phyloP scores from a whole-genome alignment of 2,888 invertebrate genomes.

The Pedicia rivosa region DNA sequence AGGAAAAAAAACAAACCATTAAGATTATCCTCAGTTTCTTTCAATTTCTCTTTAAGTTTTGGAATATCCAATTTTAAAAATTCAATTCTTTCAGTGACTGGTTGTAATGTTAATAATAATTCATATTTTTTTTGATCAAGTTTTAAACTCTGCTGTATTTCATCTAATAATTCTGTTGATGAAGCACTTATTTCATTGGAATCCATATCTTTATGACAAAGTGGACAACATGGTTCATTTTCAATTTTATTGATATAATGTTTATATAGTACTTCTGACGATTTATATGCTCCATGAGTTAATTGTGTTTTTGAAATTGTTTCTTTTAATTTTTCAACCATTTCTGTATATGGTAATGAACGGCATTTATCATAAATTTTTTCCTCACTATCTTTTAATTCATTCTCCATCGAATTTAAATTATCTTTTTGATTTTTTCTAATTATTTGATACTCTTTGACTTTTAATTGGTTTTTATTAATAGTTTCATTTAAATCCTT shows the following conservation, averaged over 20 bases:
- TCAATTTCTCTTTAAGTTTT: constrained; percentile 37
- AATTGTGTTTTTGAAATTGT: constrained; percentile 53
- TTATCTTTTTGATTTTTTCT: constrained; percentile 43
- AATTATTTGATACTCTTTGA: constrained; percentile 39
- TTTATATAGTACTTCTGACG: constrained; percentile 28
- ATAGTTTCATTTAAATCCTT: constrained; percentile 35
- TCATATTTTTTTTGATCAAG: constrained; percentile 48
- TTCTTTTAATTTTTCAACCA: constrained; percentile 42
- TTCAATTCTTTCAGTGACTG: constrained; percentile 46
- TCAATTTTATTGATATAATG: constrained; percentile 35
- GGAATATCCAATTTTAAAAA: constrained; percentile 49
- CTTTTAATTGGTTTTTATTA: constrained; percentile 28
- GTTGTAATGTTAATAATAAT: constrained; percentile 48
- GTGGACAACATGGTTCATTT: constrained; percentile 60
- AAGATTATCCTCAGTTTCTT: constrained; percentile 31
- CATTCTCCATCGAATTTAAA: constrained; percentile 40
- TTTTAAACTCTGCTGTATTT: constrained; percentile 49
- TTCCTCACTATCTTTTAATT: constrained; percentile 41
- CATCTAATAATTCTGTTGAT: constrained; percentile 43
- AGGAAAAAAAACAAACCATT: too few species aligned
- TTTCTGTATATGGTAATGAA: constrained; percentile 44
- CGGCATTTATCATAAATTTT: constrained; percentile 39
- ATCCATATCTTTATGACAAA: constrained; percentile 58
- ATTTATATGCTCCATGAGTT: constrained; percentile 24
- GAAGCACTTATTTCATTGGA: too few species aligned